phyloP scores from a whole-genome alignment of 2,113 vertebrate species.

The Dipodomys stephensi region DNA sequence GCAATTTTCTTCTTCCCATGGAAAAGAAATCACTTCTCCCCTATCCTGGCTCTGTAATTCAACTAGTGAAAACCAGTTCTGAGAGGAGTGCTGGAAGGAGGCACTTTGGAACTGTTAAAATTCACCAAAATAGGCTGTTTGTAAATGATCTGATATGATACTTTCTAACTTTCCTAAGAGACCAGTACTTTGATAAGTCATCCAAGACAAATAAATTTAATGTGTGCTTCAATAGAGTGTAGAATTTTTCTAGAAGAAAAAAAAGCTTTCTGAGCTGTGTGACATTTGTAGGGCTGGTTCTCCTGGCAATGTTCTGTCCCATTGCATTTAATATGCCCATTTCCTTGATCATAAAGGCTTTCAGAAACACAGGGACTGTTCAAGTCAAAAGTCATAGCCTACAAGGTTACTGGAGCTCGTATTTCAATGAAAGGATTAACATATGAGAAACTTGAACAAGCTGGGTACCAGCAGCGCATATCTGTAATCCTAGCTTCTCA shows the following conservation, averaged over 20 bases:
- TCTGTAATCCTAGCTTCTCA: too few species aligned
- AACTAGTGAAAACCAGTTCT: neutral
- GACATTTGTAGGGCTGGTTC: neutral
- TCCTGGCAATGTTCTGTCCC: neutral
- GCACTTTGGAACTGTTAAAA: neutral
- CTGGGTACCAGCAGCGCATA: too few species aligned
- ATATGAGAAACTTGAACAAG: neutral
- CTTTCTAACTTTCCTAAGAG: neutral
- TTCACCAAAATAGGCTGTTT: constrained; percentile 7
- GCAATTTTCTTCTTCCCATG: neutral
- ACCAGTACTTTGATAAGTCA: neutral
- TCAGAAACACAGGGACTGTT: neutral
- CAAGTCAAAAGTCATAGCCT: neutral
- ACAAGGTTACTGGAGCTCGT: neutral
- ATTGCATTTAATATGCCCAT: neutral
- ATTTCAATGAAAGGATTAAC: neutral
- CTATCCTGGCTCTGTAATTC: constrained; percentile 10
- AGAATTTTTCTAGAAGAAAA: neutral
- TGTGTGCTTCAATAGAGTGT: neutral
- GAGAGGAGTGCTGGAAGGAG: neutral
- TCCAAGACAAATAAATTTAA: neutral
- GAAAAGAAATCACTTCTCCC: neutral
- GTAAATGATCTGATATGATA: neutral
- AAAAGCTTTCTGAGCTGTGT: neutral
- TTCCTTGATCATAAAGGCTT: neutral